A percentile compares a stretch with the other conserved stretches of the same genome.
phyloP scores from a whole-genome alignment of 2,888 invertebrate genomes.

The Harpagoxenus sublaevis region DNA sequence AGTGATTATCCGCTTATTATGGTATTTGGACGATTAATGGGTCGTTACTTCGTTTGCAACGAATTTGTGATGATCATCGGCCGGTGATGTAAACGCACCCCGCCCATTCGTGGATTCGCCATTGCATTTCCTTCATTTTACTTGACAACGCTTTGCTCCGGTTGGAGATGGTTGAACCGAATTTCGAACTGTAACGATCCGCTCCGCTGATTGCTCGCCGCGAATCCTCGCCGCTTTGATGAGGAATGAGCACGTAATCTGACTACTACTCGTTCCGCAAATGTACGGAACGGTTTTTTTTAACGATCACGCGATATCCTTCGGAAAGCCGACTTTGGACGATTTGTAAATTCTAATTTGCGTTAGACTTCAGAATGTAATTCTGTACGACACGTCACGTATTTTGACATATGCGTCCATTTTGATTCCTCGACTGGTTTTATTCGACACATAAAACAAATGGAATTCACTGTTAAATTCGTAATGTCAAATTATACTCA shows the following conservation, averaged over 20 bases:
- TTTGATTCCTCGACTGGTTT: neutral
- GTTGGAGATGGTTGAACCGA: neutral
- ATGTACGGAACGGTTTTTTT: neutral
- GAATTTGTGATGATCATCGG: neutral
- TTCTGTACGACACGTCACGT: neutral
- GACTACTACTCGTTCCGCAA: slow-evolving; percentile 1
- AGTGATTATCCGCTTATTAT: slow-evolving; percentile 11
- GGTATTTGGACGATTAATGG: neutral
- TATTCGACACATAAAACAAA: neutral
- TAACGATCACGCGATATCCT: slow-evolving; percentile 16
- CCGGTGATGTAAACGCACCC: neutral
- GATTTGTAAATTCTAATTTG: neutral
- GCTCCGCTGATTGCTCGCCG: neutral
- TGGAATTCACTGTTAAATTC: neutral
- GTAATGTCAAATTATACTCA: too few relatives aligned
- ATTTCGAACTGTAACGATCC: neutral
- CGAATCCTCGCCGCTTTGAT: slow-evolving; percentile 3
- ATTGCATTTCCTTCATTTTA: neutral
- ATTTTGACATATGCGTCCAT: neutral
- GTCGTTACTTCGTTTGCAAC: neutral
- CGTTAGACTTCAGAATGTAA: neutral
- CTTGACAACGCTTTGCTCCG: neutral
- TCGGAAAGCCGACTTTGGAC: neutral
- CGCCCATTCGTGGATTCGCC: neutral
- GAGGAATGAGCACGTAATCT: slow-evolving; percentile 16